Evolutionary conservation across 1,140 invertebrate species (phyloP), one percentile per base, ranked within the genome.

Genomic region (Halesus radiatus): DNA sequence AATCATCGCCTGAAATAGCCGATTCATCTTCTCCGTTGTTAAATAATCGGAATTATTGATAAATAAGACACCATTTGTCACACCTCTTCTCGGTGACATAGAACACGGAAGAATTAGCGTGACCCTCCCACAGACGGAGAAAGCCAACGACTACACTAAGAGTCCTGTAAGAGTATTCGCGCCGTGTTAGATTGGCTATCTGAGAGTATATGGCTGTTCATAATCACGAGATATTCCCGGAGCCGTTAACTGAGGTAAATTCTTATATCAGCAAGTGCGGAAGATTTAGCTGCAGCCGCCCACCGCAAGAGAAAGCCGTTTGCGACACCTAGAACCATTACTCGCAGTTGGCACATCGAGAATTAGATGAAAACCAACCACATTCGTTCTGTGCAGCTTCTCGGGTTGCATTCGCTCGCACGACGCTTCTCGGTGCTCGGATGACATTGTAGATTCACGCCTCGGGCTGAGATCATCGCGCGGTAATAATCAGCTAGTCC

Each of bases 301-400:
- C 72, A 78, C 54, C 45, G 77, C 58, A 26, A 50, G 81, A 82
- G 81, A 82, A 82, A 82, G 81, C 78, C 26, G 77, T 60, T 64
- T 60, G 20, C 53, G 81, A 82, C 81, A 79, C 81, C 81, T 82
- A 26, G 81, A 16, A 26, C 29, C 56, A 60, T 75, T 76, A 76
- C 58, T 64, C 60, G 64, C 18, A 15, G 32, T 15, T 13, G n/a
- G 32, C 8, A 26, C 20, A 75, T 75, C 29, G 29, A 32, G 73
- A 75, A 76, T 32, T 75, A 76, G 58, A 76, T 76, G 75, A 76
- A 64, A 76, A 50, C 15, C 37, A 76, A 50, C 16, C 45, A 26
- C 22, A 66, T 60, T 18, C 29, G 53, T 26, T 73, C 52, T 68
- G n/a, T n/a, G 37, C 29, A 16, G 29, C 62, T 32, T 73, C 45